Evolutionary conservation across 1,140 invertebrate species (phyloP).

Genomic region (Pseudachorutes palmiensis): DNA sequence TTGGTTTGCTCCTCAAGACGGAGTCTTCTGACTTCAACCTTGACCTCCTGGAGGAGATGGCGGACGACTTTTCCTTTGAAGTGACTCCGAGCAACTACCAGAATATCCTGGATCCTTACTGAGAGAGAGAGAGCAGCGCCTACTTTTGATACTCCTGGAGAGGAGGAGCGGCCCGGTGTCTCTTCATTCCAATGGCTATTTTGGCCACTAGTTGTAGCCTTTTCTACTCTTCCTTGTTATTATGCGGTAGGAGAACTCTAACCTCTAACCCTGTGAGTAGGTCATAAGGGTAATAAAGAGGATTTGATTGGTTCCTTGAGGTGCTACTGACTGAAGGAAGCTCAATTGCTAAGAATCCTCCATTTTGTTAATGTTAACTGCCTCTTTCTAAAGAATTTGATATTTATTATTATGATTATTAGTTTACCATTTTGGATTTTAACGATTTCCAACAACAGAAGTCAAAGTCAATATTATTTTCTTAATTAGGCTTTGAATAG

Average conservation of each 20-base stretch:
- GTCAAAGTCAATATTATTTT: background rate
- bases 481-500: background rate
- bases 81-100: constrained; percentile 24
- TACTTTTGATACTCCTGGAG: too few species aligned
- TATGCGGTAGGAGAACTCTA: too few species aligned
- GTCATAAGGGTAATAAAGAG: background rate
- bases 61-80: constrained; percentile 23
- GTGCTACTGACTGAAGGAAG: too few species aligned
- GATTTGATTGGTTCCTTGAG: background rate
- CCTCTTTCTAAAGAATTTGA: background rate
- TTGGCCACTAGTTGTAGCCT: too few species aligned
- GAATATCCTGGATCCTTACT: constrained; percentile 28
- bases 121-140: too few species aligned
- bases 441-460: background rate
- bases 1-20: constrained; percentile 40
- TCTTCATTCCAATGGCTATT: too few species aligned
- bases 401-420: constrained; percentile 1
- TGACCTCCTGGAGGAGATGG: constrained; percentile 27
- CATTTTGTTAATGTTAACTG: background rate
- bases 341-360: background rate
- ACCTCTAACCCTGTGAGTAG: background rate
- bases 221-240: background rate
- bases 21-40: constrained; percentile 15
- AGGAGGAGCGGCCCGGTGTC: background rate
- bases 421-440: background rate